Conservation (phyloP, 1,140 invertebrate genomes). For the Ectropis grisescens region DNA sequence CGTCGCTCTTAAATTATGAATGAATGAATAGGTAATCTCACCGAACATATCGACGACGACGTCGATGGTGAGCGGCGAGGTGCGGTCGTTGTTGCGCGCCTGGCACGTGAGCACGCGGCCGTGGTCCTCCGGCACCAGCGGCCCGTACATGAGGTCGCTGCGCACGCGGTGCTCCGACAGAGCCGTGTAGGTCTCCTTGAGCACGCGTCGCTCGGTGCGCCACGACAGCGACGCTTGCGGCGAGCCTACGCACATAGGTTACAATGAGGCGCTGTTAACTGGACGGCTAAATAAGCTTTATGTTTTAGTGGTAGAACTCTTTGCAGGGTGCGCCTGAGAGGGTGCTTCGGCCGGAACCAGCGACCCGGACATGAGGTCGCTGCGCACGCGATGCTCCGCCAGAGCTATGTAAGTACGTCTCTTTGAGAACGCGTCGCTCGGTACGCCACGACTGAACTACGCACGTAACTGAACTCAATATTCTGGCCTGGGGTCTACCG, state of each 20-base stretch:
- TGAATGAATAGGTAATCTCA: too few relatives aligned
- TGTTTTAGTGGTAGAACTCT: too few relatives aligned
- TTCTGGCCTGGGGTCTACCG: too few relatives aligned
- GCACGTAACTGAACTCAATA: too few relatives aligned
- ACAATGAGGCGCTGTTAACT: too few relatives aligned
- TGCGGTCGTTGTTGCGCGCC: slow-evolving; percentile 43
- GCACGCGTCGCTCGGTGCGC: slow-evolving; percentile 30
- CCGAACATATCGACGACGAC: slow-evolving; percentile 49
- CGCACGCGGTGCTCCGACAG: slow-evolving; percentile 50
- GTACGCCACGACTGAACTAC: too few relatives aligned
- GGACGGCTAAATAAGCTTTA: too few relatives aligned
- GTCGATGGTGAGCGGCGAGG: slow-evolving; percentile 38
- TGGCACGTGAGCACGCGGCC: slow-evolving; percentile 41
- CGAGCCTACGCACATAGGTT: slow-evolving; percentile 26
- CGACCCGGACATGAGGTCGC: slow-evolving; percentile 42
- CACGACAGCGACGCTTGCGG: slow-evolving; percentile 39
- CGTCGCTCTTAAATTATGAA: too few relatives aligned
- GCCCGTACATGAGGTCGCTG: slow-evolving; percentile 42
- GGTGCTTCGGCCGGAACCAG: too few relatives aligned
- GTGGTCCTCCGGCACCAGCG: slow-evolving; percentile 42
- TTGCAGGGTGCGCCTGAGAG: too few relatives aligned
- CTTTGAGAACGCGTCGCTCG: slow-evolving; percentile 32
- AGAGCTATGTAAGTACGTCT: slow-evolving; percentile 33
- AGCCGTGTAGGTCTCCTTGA: slow-evolving; percentile 34
- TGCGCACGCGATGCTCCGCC: slow-evolving; percentile 46